Conservation (phyloP, 2,888 invertebrate species). For the Drosophila vallismaia region DNA sequence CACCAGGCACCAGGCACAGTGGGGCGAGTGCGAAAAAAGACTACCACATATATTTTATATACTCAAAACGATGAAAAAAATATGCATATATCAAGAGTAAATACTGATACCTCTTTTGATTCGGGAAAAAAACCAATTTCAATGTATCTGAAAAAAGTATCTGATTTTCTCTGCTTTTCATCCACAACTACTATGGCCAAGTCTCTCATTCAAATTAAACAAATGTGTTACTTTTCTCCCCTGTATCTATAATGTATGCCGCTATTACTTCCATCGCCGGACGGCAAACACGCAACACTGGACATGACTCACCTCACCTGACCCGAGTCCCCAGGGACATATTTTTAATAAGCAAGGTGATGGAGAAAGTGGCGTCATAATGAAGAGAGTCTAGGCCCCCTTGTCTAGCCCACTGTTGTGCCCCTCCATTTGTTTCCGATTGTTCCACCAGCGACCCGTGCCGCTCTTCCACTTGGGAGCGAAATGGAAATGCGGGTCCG, state of each 20-base stretch:
- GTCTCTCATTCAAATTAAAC: not conserved
- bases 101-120: no score
- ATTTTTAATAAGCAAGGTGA: not conserved
- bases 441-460: conserved; percentile 1
- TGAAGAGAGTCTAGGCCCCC: no score
- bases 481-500: not conserved
- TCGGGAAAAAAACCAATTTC: no score
- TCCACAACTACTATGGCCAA: not conserved
- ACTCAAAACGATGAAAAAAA: not conserved
- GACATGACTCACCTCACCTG: not conserved
- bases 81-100: no score
- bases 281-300: not conserved
- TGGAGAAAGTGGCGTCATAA: not conserved
- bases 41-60: not conserved
- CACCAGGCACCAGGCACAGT: conserved; percentile 19
- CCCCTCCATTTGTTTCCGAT: not conserved
- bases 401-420: not conserved
- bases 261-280: not conserved
- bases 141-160: not conserved
- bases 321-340: not conserved
- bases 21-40: not conserved
- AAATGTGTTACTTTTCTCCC: not conserved
- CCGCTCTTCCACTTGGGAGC: not conserved
- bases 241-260: not conserved
- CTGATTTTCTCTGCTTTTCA: not conserved